Percentiles rank a stretch among this genome's conserved stretches.
Evolutionary conservation across 2,888 invertebrate species (phyloP).

Genomic region (Tachystola acroxantha): DNA sequence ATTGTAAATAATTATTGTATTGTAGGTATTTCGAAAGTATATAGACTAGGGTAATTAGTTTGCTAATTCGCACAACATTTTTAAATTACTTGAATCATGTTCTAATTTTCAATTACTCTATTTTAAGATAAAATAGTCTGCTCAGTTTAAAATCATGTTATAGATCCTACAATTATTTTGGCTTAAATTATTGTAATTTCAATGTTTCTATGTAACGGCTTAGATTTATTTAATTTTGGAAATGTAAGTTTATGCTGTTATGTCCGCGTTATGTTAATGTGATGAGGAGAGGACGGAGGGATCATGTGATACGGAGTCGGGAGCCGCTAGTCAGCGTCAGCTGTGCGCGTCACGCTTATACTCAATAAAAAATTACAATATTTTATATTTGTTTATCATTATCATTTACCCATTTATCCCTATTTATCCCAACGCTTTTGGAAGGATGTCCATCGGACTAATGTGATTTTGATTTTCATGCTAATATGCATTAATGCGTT

Average conservation of each 20-base stretch:
- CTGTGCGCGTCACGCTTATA: constrained; percentile 75
- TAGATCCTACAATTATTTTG: background rate
- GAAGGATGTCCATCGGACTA: no score
- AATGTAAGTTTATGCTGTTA: background rate
- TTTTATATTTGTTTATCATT: constrained; percentile 27
- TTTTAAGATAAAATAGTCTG: background rate
- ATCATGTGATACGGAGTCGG: constrained; percentile 66
- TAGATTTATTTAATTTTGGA: background rate
- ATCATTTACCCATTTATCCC: no score
- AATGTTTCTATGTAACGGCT: background rate
- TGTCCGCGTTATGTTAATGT: background rate
- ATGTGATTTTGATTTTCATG: no score
- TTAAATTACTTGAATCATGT: constrained; percentile 24
- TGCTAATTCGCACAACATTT: constrained; percentile 65
- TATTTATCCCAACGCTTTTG: no score
- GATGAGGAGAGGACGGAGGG: constrained; percentile 21
- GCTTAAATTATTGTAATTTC: background rate
- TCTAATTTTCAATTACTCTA: constrained; percentile 1
- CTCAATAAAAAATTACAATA: constrained; percentile 62
- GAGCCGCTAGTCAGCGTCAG: constrained; percentile 73
- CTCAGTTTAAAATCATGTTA: constrained; percentile 1
- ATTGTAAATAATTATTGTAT: constrained; percentile 54
- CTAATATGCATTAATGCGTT: no score
- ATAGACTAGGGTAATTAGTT: constrained; percentile 14
- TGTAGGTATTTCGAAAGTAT: constrained; percentile 55